A percentile compares a stretch with the other conserved stretches of the same genome.
Evolutionary conservation across 2,888 invertebrate genomes (phyloP).

Genomic region (Drosophila helvetica): DNA sequence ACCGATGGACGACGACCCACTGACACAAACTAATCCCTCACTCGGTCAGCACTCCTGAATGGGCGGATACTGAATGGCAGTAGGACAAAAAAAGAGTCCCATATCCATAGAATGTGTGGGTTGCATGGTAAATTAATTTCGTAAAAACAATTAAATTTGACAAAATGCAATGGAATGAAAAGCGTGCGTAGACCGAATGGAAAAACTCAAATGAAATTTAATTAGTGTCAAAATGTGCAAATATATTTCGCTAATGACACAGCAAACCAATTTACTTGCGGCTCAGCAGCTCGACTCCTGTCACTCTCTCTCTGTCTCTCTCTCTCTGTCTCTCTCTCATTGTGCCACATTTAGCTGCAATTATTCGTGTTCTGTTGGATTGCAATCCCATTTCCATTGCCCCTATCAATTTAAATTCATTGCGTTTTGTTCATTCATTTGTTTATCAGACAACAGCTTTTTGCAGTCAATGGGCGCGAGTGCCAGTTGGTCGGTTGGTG

Average conservation of each 20-base stretch:
- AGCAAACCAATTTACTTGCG: conserved; percentile 45
- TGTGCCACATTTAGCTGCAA: conserved; percentile 29
- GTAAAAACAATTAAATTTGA: conserved; percentile 61
- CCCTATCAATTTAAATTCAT: conserved; percentile 55
- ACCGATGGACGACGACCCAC: conserved; percentile 59
- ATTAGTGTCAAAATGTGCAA: conserved; percentile 65
- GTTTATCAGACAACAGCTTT: conserved; percentile 49
- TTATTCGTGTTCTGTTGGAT: conserved; percentile 30
- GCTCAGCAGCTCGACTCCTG: conserved; percentile 7
- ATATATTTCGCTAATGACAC: conserved; percentile 61
- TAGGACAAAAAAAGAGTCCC: not conserved
- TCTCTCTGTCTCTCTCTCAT: conserved; percentile 1
- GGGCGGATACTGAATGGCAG: not conserved
- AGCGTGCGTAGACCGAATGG: conserved; percentile 19
- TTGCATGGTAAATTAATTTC: conserved; percentile 47
- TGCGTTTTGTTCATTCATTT: conserved; percentile 57
- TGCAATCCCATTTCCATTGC: conserved; percentile 1
- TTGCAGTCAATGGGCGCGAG: conserved; percentile 36
- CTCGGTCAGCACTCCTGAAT: conserved; percentile 2
- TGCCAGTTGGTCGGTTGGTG: not conserved
- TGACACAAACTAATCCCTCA: conserved; percentile 43
- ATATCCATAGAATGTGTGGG: not conserved
- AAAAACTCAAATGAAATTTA: conserved; percentile 65
- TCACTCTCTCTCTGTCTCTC: conserved; percentile 4
- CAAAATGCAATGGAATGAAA: conserved; percentile 44